phyloP scores from a whole-genome alignment of 1,140 invertebrate species.

The Drosophila ananassae region DNA sequence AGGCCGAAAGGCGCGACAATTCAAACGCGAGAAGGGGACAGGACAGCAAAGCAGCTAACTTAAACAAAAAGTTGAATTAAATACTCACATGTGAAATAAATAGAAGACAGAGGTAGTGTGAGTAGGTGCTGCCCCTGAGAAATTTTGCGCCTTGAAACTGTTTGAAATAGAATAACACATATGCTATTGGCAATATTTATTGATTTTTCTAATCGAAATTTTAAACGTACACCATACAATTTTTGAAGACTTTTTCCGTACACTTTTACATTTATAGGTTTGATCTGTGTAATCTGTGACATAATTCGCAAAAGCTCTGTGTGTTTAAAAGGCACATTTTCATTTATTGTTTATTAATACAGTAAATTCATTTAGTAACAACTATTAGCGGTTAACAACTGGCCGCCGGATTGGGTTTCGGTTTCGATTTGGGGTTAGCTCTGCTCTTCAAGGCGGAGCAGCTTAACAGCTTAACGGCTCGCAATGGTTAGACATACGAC shows the following conservation, averaged over 20 bases:
- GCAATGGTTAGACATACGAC: slow-evolving; percentile 55
- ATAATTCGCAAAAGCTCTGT: slow-evolving; percentile 33
- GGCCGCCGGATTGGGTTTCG: slow-evolving; percentile 20
- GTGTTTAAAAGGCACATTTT: slow-evolving; percentile 43
- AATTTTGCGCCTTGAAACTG: slow-evolving; percentile 33
- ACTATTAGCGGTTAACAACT: slow-evolving; percentile 68
- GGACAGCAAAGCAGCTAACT: neutral
- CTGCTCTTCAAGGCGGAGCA: slow-evolving; percentile 7
- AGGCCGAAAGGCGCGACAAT: slow-evolving; percentile 2
- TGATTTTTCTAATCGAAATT: slow-evolving; percentile 42
- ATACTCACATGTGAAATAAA: slow-evolving; percentile 29
- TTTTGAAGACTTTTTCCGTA: slow-evolving; percentile 43
- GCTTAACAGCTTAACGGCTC: neutral
- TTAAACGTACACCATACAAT: slow-evolving; percentile 57
- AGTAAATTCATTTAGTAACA: slow-evolving; percentile 79
- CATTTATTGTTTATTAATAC: slow-evolving; percentile 56
- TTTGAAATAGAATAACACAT: slow-evolving; percentile 34
- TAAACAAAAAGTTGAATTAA: neutral
- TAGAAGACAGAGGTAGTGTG: neutral
- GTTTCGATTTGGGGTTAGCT: slow-evolving; percentile 36
- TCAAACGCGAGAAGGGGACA: neutral
- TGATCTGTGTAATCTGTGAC: slow-evolving; percentile 40
- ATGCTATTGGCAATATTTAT: slow-evolving; percentile 37
- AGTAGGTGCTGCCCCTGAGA: slow-evolving; percentile 21
- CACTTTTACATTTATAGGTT: slow-evolving; percentile 30